phyloP scores from a whole-genome alignment of 2,797 vertebrate species.

The Epinephelus coioides region DNA sequence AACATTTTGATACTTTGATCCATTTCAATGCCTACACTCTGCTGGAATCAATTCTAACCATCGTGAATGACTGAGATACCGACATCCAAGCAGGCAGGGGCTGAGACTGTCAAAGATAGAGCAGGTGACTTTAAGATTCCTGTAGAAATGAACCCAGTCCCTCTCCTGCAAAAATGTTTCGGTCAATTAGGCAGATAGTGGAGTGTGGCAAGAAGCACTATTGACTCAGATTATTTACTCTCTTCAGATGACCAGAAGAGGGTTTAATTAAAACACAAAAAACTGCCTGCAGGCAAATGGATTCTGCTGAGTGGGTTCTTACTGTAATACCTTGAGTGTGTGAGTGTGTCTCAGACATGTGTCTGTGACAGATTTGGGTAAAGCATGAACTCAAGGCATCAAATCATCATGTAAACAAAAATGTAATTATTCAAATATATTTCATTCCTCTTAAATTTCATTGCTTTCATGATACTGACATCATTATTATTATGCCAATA shows the following conservation, averaged over 20 bases:
- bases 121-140: constrained; percentile 15
- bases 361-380: neutral
- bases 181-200: constrained; percentile 59
- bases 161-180: constrained; percentile 19
- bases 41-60: neutral
- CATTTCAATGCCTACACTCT: neutral
- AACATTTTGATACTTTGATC: neutral
- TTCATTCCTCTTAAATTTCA: neutral
- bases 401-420: neutral
- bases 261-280: constrained; percentile 71
- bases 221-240: constrained; percentile 67
- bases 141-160: constrained; percentile 9
- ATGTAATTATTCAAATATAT: neutral
- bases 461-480: neutral
- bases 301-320: constrained; percentile 44
- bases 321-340: constrained; percentile 14
- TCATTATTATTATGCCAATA: neutral
- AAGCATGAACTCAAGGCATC: constrained; percentile 4
- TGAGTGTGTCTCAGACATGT: neutral
- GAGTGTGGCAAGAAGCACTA: constrained; percentile 42
- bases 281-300: constrained; percentile 47
- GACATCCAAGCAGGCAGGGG: neutral
- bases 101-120: neutral
- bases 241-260: constrained; percentile 62
- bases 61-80: constrained; percentile 1